These are phyloP conservation scores for Melolontha melolontha DNA, from an alignment of 2,888 invertebrate genomes.

Conservation along the genomic window DNA sequence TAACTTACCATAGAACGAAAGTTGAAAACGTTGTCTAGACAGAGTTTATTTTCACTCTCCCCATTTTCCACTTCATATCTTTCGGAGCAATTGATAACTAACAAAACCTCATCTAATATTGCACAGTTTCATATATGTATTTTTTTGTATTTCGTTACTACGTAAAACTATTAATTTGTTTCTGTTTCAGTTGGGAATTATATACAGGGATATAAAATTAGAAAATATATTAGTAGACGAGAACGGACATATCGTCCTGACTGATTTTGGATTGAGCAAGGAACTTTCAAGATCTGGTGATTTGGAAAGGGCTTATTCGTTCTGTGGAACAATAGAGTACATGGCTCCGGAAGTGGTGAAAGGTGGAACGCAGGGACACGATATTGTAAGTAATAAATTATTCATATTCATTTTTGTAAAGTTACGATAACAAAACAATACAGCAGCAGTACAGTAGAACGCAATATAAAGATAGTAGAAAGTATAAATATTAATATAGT, in stretches of 20 bases:
- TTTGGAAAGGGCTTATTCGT: slow-evolving; percentile 88
- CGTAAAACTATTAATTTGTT: background rate
- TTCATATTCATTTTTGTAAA: slow-evolving; percentile 4
- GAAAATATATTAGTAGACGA: slow-evolving; percentile 96
- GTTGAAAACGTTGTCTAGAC: no score
- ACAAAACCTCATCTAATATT: no score
- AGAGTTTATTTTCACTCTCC: slow-evolving; percentile 7
- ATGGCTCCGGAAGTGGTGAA: slow-evolving; percentile 90
- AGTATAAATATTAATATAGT: slow-evolving; percentile 17
- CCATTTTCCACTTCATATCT: background rate
- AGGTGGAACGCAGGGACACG: slow-evolving; percentile 91
- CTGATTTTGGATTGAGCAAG: slow-evolving; percentile 98
- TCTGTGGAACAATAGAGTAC: slow-evolving; percentile 98
- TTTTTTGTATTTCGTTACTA: no score
- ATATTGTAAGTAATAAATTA: slow-evolving; percentile 81
- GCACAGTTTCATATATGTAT: no score
- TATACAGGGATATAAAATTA: slow-evolving; percentile 97
- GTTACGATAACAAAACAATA: slow-evolving; percentile 12
- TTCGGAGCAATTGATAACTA: no score
- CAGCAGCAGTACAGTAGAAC: background rate
- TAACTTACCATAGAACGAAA: no score
- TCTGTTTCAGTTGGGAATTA: slow-evolving; percentile 88
- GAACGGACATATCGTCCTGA: slow-evolving; percentile 94
- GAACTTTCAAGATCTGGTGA: slow-evolving; percentile 75
- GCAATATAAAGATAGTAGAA: background rate